phyloP scores from a whole-genome alignment of 2,113 vertebrate genomes.

The Pristiophorus japonicus region DNA sequence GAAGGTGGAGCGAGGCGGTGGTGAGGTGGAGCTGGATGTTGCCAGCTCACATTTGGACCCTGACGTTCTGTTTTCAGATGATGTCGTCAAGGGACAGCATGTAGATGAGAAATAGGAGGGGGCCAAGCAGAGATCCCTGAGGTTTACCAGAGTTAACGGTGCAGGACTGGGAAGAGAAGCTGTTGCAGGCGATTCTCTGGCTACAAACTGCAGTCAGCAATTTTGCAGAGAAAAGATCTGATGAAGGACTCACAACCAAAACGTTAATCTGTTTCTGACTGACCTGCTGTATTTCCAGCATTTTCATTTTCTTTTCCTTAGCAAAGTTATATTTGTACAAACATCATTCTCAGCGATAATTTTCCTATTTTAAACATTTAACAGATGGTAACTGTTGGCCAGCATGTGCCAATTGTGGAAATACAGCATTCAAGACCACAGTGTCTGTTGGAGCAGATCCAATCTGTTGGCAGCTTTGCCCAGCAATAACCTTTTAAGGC shows the following conservation, averaged over 20 bases:
- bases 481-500: not conserved
- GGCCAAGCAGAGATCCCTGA: too few relatives aligned
- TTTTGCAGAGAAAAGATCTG: not conserved
- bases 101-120: too few relatives aligned
- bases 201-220: too few relatives aligned
- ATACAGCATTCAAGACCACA: not conserved
- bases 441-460: not conserved
- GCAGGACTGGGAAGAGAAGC: too few relatives aligned
- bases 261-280: not conserved
- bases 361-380: not conserved
- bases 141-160: too few relatives aligned
- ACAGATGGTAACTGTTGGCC: constrained; percentile 4
- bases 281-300: not conserved
- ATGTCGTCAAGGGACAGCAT: too few relatives aligned
- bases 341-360: not conserved
- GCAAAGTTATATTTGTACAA: not conserved
- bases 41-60: too few relatives aligned
- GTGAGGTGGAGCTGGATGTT: too few relatives aligned
- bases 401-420: constrained; percentile 1
- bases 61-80: too few relatives aligned
- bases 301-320: not conserved
- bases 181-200: too few relatives aligned
- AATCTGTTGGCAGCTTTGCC: not conserved
- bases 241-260: not conserved
- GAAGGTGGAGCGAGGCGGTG: too few relatives aligned